A percentile compares a stretch with the other conserved stretches of the same genome.
Evolutionary conservation across 2,888 invertebrate species (phyloP).

Genomic region (Alloscopus bannaensis): DNA sequence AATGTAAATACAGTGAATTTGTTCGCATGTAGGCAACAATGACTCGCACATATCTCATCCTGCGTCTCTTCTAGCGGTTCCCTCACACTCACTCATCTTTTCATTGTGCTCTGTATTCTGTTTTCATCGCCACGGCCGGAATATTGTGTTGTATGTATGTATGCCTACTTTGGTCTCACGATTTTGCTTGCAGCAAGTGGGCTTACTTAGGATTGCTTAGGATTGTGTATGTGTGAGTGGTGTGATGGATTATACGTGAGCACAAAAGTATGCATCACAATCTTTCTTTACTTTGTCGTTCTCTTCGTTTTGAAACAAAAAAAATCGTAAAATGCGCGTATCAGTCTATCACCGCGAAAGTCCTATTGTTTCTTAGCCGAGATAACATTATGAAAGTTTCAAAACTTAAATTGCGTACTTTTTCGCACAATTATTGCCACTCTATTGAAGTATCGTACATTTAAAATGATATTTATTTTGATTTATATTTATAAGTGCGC

Average conservation of each 20-base stretch:
- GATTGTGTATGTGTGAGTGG: conserved; percentile 3
- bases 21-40: background rate
- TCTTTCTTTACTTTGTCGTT: too few species aligned
- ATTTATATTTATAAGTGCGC: too few species aligned
- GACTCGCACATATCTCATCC: conserved; percentile 13
- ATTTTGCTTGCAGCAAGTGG: conserved; percentile 41
- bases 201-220: conserved; percentile 24
- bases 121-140: conserved; percentile 1
- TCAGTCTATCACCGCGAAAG: background rate
- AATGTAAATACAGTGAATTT: background rate
- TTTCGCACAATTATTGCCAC: conserved; percentile 15
- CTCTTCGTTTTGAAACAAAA: too few species aligned
- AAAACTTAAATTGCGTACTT: conserved; percentile 5
- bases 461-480: too few species aligned
- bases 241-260: background rate
- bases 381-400: conserved; percentile 6
- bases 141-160: conserved; percentile 4
- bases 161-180: conserved; percentile 23
- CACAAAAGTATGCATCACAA: conserved; percentile 4
- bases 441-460: too few species aligned
- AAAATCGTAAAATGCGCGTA: too few species aligned
- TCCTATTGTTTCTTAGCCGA: conserved; percentile 7
- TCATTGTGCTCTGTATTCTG: conserved; percentile 10
- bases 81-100: conserved; percentile 37
- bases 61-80: conserved; percentile 52